Evolutionary conservation across 2,797 vertebrate species (phyloP).

Genomic region (Parauchenoglanis ngamensis): DNA sequence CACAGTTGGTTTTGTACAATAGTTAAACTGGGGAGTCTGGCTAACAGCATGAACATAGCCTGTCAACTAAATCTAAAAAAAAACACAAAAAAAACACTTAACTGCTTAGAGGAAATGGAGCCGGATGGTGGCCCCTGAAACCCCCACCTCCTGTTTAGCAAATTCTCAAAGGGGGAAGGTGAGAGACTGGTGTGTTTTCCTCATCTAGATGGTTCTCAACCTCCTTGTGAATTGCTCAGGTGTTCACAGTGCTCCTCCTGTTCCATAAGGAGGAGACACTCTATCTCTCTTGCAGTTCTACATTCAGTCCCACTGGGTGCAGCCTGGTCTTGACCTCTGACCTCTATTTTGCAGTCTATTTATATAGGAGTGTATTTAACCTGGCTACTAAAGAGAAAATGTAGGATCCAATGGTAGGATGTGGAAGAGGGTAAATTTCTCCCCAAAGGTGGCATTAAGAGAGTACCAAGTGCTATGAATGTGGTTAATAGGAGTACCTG

Average conservation of each 20-base stretch:
- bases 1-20: background rate
- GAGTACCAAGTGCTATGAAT: constrained; percentile 28
- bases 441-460: constrained; percentile 35
- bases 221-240: constrained; percentile 51
- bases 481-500: constrained; percentile 46
- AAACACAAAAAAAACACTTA: constrained; percentile 38
- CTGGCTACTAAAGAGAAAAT: constrained; percentile 52
- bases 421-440: constrained; percentile 27
- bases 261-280: constrained; percentile 47
- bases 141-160: constrained; percentile 24
- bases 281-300: constrained; percentile 46
- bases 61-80: constrained; percentile 48
- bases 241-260: constrained; percentile 38
- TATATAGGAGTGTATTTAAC: constrained; percentile 65
- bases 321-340: constrained; percentile 59
- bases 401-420: background rate
- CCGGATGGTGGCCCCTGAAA: constrained; percentile 30
- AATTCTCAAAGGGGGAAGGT: constrained; percentile 41
- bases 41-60: constrained; percentile 43
- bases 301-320: constrained; percentile 44
- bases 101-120: constrained; percentile 47
- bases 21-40: constrained; percentile 39
- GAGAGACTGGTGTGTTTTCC: constrained; percentile 48
- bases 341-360: constrained; percentile 63
- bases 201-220: constrained; percentile 45